Conservation (phyloP, 1,140 invertebrate genomes). For the Zeugodacus cucurbitae region DNA sequence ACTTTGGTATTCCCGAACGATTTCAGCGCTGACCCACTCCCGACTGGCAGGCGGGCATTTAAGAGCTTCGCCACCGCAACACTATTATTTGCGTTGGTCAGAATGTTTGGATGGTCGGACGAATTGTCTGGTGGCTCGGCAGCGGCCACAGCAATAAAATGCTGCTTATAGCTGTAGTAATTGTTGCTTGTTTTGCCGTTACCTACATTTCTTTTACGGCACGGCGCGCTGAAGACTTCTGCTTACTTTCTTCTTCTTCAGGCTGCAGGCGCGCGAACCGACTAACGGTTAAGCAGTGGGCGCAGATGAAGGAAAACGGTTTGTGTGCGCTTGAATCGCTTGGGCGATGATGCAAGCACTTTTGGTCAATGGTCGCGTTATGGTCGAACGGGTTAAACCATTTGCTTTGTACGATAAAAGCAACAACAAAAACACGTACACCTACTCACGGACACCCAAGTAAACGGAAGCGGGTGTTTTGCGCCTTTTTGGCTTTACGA, state of each 20-base stretch:
- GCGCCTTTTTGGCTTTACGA: slow-evolving; percentile 4
- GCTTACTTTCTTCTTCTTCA: neutral
- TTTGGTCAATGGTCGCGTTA: slow-evolving; percentile 26
- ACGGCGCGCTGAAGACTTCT: too few relatives aligned
- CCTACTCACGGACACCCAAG: neutral
- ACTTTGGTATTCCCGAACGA: neutral
- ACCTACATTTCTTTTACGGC: neutral
- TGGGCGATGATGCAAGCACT: slow-evolving; percentile 27
- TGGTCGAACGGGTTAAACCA: neutral
- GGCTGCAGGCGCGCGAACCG: neutral
- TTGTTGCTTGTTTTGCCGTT: neutral
- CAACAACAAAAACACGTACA: neutral
- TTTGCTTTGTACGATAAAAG: neutral
- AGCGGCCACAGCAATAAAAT: slow-evolving; percentile 6
- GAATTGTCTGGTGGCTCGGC: slow-evolving; percentile 1
- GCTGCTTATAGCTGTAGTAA: neutral
- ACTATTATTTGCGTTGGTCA: slow-evolving; percentile 23
- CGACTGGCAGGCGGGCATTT: neutral
- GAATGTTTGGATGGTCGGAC: neutral
- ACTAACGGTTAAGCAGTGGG: neutral
- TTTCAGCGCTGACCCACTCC: neutral
- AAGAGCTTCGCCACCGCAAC: neutral
- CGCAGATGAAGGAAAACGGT: neutral
- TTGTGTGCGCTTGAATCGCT: neutral
- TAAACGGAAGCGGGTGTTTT: neutral